Conservation (phyloP, 2,888 invertebrate genomes). For the Calephelis perditalis region DNA sequence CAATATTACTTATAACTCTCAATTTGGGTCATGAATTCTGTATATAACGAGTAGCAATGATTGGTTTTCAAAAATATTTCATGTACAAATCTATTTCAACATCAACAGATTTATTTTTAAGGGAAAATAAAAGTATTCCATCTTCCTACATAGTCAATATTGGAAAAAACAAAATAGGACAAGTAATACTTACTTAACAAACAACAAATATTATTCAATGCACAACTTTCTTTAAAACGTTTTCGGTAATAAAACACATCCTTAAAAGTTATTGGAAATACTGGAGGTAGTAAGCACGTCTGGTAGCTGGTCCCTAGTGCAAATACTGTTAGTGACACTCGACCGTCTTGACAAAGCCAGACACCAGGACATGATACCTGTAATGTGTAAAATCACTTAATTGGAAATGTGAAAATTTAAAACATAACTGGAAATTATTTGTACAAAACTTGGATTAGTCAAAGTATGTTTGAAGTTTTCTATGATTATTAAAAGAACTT, state of each 20-base stretch:
- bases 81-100: too few relatives aligned
- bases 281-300: constrained; percentile 81
- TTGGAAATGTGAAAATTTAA: too few relatives aligned
- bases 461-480: too few relatives aligned
- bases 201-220: constrained; percentile 64
- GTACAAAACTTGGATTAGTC: too few relatives aligned
- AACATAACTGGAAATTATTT: too few relatives aligned
- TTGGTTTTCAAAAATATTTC: too few relatives aligned
- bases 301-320: constrained; percentile 83
- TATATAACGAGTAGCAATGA: too few relatives aligned
- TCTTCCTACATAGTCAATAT: not conserved
- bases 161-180: not conserved
- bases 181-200: constrained; percentile 52
- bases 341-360: constrained; percentile 89
- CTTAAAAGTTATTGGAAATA: constrained; percentile 84
- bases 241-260: constrained; percentile 84
- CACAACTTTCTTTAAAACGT: constrained; percentile 56
- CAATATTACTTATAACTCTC: too few relatives aligned
- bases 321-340: constrained; percentile 83
- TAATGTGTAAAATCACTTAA: constrained; percentile 23
- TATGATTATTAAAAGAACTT: too few relatives aligned
- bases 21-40: too few relatives aligned
- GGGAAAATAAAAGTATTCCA: too few relatives aligned
- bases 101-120: too few relatives aligned
- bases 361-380: constrained; percentile 92